Evolutionary conservation across 2,888 invertebrate genomes (phyloP).

Genomic region (Campoletis raptor): DNA sequence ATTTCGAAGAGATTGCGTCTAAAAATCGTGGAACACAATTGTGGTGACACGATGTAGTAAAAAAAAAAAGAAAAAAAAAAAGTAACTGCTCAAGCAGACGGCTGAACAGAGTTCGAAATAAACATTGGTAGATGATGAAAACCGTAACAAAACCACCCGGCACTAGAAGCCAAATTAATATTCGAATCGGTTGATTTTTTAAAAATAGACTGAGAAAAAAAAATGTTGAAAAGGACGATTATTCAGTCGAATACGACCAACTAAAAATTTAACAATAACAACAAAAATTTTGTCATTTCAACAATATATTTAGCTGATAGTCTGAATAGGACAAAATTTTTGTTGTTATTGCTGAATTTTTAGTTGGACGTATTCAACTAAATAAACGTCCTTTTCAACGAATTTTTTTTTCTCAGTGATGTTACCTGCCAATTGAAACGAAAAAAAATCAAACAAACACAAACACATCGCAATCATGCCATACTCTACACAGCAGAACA

Average conservation of each 20-base stretch:
- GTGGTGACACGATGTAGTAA: neutral
- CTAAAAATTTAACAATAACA: too few species aligned
- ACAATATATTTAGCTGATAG: too few species aligned
- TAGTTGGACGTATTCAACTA: too few species aligned
- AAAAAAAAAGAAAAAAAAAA: neutral
- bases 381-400: too few species aligned
- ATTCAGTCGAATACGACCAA: too few species aligned
- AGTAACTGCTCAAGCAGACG: neutral
- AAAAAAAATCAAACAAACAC: conserved; percentile 25
- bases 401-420: too few species aligned
- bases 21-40: conserved; percentile 8
- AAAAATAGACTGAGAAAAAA: too few species aligned
- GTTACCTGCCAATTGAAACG: conserved; percentile 52
- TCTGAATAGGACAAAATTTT: too few species aligned
- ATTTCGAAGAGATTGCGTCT: conserved; percentile 21
- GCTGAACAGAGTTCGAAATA: neutral
- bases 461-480: conserved; percentile 59
- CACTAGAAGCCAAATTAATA: conserved; percentile 2
- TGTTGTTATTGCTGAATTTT: too few species aligned
- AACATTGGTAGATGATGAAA: neutral
- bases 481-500: conserved; percentile 45
- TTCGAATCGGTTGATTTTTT: conserved; percentile 20
- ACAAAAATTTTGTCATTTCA: too few species aligned
- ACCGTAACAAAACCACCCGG: neutral
- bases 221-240: too few species aligned